Conservation (phyloP, 2,888 invertebrate genomes). For the Parnassius smintheus region DNA sequence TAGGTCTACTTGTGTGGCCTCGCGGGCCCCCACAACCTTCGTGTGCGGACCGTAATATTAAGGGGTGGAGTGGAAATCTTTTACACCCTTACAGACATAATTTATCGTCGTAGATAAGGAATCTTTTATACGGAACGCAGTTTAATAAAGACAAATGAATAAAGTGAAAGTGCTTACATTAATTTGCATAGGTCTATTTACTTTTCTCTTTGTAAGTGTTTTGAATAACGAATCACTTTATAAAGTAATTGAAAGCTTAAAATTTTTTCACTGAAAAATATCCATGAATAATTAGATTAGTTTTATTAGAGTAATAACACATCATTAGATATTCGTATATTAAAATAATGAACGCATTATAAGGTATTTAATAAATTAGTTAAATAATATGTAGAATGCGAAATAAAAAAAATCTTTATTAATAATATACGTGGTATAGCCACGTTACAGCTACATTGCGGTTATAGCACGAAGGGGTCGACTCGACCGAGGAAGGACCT, state of each 20-base stretch:
- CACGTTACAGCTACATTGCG: too few species aligned
- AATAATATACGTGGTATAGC: too few species aligned
- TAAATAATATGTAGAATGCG: too few species aligned
- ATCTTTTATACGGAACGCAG: constrained; percentile 29
- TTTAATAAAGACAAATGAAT: constrained; percentile 34
- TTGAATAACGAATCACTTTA: constrained; percentile 24
- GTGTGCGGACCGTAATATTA: constrained; percentile 8
- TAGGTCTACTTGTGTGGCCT: constrained; percentile 31
- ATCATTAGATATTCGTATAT: too few species aligned
- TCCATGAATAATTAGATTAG: too few species aligned
- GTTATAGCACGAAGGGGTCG: too few species aligned
- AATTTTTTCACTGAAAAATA: too few species aligned
- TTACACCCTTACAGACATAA: constrained; percentile 33
- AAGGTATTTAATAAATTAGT: too few species aligned
- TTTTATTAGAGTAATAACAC: too few species aligned
- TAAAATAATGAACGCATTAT: too few species aligned
- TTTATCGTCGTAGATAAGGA: constrained; percentile 34
- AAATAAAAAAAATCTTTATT: too few species aligned
- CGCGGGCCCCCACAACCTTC: constrained; percentile 23
- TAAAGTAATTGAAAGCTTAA: constrained; percentile 10
- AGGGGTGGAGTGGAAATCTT: constrained; percentile 13
- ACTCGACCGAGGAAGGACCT: too few species aligned
- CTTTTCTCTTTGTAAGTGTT: constrained; percentile 15
- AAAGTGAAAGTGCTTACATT: constrained; percentile 25
- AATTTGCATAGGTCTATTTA: constrained; percentile 27